Conservation (phyloP, 2,797 vertebrate species). For the Zalophus californianus region DNA sequence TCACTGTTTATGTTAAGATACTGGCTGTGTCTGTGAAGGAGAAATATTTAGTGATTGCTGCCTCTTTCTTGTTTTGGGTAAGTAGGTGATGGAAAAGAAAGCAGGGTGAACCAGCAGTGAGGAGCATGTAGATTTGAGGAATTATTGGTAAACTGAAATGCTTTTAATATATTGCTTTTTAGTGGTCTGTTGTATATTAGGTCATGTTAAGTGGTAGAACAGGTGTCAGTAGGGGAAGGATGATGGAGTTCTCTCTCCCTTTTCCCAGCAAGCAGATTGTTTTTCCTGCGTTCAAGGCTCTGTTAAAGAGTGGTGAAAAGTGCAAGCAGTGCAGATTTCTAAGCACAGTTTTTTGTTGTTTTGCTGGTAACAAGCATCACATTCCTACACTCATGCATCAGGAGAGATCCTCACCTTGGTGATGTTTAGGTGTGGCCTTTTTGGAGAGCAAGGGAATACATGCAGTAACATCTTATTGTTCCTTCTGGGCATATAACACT, state of each 20-base stretch:
- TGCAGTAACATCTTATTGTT: not conserved
- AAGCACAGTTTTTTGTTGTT: not conserved
- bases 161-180: not conserved
- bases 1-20: not conserved
- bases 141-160: not conserved
- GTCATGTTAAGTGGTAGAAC: conserved; percentile 14
- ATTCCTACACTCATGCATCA: not conserved
- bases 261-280: not conserved
- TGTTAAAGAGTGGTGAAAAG: not conserved
- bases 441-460: not conserved
- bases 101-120: not conserved
- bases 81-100: not conserved
- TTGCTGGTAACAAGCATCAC: not conserved
- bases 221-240: conserved; percentile 36
- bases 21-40: not conserved
- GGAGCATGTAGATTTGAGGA: too few relatives aligned
- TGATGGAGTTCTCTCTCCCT: conserved; percentile 22
- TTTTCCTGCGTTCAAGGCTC: not conserved
- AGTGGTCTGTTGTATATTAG: conserved; percentile 7
- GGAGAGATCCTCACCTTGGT: not conserved
- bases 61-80: not conserved
- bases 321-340: not conserved
- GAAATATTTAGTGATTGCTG: not conserved
- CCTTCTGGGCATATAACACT: not conserved
- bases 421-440: conserved; percentile 76